phyloP scores from a whole-genome alignment of 2,888 invertebrate genomes.

The Acheta domesticus region DNA sequence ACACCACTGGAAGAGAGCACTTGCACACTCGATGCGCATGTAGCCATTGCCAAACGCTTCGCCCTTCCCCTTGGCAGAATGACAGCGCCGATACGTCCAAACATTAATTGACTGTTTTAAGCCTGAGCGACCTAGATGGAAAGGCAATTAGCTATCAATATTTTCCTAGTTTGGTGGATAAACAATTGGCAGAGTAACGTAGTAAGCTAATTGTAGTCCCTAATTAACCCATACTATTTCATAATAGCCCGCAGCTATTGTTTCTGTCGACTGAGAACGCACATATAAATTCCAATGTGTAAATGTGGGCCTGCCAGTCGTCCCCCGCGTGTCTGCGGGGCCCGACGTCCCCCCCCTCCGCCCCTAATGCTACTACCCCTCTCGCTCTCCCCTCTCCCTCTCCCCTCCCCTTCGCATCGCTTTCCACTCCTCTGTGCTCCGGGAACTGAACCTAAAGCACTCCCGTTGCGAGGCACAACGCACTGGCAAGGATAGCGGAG shows the following conservation, averaged over 20 bases:
- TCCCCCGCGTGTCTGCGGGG: neutral
- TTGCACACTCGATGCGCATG: too few species aligned
- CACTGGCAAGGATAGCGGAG: too few species aligned
- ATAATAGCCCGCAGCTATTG: conserved; percentile 35
- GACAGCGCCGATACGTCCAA: neutral
- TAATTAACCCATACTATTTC: conserved; percentile 36
- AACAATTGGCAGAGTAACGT: neutral
- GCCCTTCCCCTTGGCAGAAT: too few species aligned
- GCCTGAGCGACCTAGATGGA: conserved; percentile 1
- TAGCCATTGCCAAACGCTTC: too few species aligned
- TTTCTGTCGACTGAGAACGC: conserved; percentile 25
- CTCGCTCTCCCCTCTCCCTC: neutral
- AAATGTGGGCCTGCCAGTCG: conserved; percentile 24
- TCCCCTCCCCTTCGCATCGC: neutral
- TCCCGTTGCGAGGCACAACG: too few species aligned
- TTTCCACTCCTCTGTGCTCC: too few species aligned
- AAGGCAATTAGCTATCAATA: conserved; percentile 18
- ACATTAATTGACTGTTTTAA: conserved; percentile 4
- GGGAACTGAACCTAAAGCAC: too few species aligned
- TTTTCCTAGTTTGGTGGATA: neutral
- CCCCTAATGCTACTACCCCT: neutral
- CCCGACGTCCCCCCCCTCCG: neutral
- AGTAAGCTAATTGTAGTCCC: conserved; percentile 33
- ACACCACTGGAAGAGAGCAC: too few species aligned
- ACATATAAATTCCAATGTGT: conserved; percentile 25